Evolutionary conservation across 2,797 vertebrate genomes (phyloP), one percentile per base, ranked within the genome.

Genomic region (Sorex maritimensis): DNA sequence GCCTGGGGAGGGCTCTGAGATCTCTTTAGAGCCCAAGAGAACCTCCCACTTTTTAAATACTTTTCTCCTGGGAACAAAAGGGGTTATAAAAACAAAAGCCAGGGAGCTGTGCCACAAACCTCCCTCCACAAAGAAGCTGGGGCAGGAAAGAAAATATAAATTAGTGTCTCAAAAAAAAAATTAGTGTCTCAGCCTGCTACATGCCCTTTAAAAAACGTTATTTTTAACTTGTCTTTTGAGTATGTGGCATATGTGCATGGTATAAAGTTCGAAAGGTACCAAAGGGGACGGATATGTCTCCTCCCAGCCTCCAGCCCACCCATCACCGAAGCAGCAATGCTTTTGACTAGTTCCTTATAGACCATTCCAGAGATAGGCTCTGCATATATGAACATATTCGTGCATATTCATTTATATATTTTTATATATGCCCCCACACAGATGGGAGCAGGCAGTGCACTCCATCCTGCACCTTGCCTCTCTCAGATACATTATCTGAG

Each of bases 401-500:
- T 86, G 88, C 93, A 94, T 91, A 95, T 52, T 69, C 80, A n/a
- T 86, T 46, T 44, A 7, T 67, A 6, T 90, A 75, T 90, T 81
- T 93, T 41, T 91, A 82, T 55, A 41, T 77, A n/a, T 52, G 38
- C 44, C 69, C 73, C 85, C 67, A 38, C 91, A 61, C 90, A 96
- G 82, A 96, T 63, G 92, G 91, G 19, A 81, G 81, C 46, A 5
- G 9, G 5, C 30, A 0, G 55, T 9, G n/a, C 49, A 7, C 26
- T 58, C 52, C 41, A 7, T 46, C 23, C 72, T 14, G 86, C 46
- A 55, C 74, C n/a, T 65, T 61, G 46, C 81, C 89, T 65, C 80
- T 34, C 74, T 38, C 23, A 14, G 79, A 61, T 38, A 3, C 2
- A 55, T 7, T 1, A 9, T 1, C 23, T 44, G 72, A 5, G 49